Evolutionary conservation across 2,888 invertebrate species (phyloP).

Genomic region (Ophion obscuratus): DNA sequence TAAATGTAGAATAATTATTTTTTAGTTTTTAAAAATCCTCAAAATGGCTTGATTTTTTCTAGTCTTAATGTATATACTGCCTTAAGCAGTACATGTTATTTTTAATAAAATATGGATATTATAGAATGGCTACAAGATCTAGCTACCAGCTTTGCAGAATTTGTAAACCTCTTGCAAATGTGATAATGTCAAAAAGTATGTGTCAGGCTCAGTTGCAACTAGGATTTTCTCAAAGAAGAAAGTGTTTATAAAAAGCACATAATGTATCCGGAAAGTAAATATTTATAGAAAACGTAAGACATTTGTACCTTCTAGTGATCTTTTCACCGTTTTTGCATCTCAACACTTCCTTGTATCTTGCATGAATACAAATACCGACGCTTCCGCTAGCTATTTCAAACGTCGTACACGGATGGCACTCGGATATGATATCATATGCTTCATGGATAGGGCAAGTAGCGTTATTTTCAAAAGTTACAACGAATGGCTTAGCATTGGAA

Average conservation of each 20-base stretch:
- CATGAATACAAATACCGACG: slow-evolving; percentile 92
- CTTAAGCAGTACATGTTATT: too few species aligned
- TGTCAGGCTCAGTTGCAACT: too few species aligned
- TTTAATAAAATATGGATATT: too few species aligned
- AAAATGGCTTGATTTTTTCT: too few species aligned
- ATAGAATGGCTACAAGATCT: too few species aligned
- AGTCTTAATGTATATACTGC: too few species aligned
- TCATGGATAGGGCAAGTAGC: slow-evolving; percentile 92
- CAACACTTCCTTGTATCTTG: slow-evolving; percentile 93
- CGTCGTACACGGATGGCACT: slow-evolving; percentile 94
- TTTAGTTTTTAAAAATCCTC: too few species aligned
- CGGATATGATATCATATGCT: slow-evolving; percentile 89
- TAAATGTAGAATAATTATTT: too few species aligned
- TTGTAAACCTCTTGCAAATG: too few species aligned
- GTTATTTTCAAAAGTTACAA: slow-evolving; percentile 89
- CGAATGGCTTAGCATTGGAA: slow-evolving; percentile 87
- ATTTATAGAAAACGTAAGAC: not conserved
- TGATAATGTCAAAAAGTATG: too few species aligned
- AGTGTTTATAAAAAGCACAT: slow-evolving; percentile 1
- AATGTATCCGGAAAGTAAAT: slow-evolving; percentile 35
- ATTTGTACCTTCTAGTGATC: slow-evolving; percentile 89
- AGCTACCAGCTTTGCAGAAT: too few species aligned
- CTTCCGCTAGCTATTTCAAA: slow-evolving; percentile 94
- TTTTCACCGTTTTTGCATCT: slow-evolving; percentile 93
- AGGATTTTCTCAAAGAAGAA: too few species aligned